Percentiles rank a stretch among this genome's conserved stretches.
These are phyloP conservation scores for Crossaster papposus DNA, from an alignment of 53 echinoderm and acorn worm species.

Conservation along the genomic window DNA sequence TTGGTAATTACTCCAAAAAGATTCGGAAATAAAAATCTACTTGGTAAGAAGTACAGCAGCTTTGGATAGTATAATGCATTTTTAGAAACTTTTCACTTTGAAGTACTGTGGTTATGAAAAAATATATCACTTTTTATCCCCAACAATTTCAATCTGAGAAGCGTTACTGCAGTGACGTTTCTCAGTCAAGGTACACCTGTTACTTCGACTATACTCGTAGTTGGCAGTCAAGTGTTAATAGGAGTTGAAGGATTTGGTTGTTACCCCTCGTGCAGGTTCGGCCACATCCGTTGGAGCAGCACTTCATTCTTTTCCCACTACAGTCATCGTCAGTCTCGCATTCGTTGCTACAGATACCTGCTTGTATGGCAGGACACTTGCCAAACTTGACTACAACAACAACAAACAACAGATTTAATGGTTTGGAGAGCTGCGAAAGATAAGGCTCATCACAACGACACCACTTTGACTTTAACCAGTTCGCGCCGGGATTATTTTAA, in stretches of 20 bases:
- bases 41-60: too few relatives aligned
- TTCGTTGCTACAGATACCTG: conserved; percentile 60
- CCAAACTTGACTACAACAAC: neutral
- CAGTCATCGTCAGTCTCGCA: conserved; percentile 71
- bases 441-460: neutral
- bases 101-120: too few relatives aligned
- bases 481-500: neutral
- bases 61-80: too few relatives aligned
- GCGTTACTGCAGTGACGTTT: too few relatives aligned
- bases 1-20: too few relatives aligned
- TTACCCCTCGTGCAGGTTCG: conserved; percentile 44
- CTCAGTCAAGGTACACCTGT: too few relatives aligned
- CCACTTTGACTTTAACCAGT: neutral
- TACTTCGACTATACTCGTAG: neutral
- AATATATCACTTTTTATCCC: too few relatives aligned
- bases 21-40: too few relatives aligned
- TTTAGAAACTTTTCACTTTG: too few relatives aligned
- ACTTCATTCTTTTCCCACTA: conserved; percentile 51
- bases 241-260: neutral
- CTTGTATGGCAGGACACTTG: conserved; percentile 59
- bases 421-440: neutral
- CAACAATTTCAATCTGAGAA: too few relatives aligned
- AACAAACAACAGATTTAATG: neutral
- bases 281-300: conserved; percentile 79
- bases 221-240: neutral